Evolutionary conservation across 2,888 invertebrate species (phyloP).

Genomic region (Apeira syringaria): DNA sequence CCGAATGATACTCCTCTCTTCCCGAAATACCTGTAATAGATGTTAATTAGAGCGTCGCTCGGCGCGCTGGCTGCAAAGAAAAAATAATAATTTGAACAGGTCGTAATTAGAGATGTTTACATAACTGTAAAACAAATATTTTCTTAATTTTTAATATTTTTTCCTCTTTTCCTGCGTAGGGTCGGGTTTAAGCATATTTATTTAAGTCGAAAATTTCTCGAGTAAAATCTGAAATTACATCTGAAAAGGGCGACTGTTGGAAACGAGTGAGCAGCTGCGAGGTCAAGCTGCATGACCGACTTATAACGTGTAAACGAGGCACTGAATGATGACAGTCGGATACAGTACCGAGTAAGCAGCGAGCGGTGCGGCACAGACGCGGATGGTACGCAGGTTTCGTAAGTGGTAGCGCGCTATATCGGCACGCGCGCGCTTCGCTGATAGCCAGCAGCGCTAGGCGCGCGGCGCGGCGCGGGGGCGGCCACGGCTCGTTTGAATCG

Average conservation of each 20-base stretch:
- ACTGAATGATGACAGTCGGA: constrained; percentile 35
- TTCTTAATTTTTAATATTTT: constrained; percentile 80
- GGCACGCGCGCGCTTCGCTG: constrained; percentile 34
- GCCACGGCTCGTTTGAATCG: constrained; percentile 78
- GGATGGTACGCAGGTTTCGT: background rate
- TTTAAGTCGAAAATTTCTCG: constrained; percentile 66
- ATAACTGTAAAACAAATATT: constrained; percentile 82
- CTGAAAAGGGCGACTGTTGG: constrained; percentile 49
- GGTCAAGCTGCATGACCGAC: background rate
- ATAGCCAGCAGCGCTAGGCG: constrained; percentile 25
- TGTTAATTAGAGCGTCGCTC: constrained; percentile 77
- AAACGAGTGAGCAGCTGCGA: constrained; percentile 22
- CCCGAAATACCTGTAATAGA: constrained; percentile 80
- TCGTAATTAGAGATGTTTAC: constrained; percentile 83
- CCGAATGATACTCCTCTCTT: constrained; percentile 78
- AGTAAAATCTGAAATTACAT: constrained; percentile 75
- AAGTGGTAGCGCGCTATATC: constrained; percentile 30
- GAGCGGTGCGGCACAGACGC: constrained; percentile 14
- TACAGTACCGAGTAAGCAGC: background rate
- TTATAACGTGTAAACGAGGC: background rate
- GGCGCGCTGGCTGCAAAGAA: constrained; percentile 65
- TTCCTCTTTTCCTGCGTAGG: constrained; percentile 62
- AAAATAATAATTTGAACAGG: constrained; percentile 81
- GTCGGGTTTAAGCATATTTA: constrained; percentile 81
- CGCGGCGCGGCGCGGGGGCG: constrained; percentile 62